A percentile compares a stretch with the other conserved stretches of the same genome.
Evolutionary conservation across 1,140 invertebrate species (phyloP).

Genomic region (Parapsyche elsis): DNA sequence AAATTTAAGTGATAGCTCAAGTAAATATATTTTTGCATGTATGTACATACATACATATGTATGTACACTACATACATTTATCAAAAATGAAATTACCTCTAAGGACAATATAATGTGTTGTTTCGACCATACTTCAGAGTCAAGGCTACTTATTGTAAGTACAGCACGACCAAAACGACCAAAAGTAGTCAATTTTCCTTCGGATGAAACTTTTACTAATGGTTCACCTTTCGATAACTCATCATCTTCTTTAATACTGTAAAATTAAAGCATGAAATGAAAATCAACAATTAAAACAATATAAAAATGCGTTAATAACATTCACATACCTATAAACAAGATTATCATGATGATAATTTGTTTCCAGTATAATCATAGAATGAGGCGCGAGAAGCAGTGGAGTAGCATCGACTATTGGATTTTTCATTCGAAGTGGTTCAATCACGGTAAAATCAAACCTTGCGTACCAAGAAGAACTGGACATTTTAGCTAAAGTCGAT

Average conservation of each 20-base stretch:
- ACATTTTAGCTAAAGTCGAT: not conserved
- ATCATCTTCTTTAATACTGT: constrained; percentile 42
- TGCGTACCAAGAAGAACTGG: constrained; percentile 37
- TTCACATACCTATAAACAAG: constrained; percentile 44
- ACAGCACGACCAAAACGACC: constrained; percentile 38
- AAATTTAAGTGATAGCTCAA: constrained; percentile 17
- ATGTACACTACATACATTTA: too few relatives aligned
- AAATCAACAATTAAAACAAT: not conserved
- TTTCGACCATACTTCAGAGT: constrained; percentile 22
- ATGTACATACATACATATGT: not conserved
- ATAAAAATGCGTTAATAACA: not conserved
- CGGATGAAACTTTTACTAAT: constrained; percentile 39
- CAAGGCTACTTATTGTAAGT: constrained; percentile 30
- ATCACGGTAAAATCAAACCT: constrained; percentile 39
- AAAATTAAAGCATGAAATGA: not conserved
- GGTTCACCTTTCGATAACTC: constrained; percentile 12
- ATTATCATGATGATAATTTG: constrained; percentile 38
- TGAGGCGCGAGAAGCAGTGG: constrained; percentile 45
- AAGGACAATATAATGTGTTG: constrained; percentile 38
- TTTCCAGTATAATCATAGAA: constrained; percentile 39
- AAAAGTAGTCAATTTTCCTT: constrained; percentile 46
- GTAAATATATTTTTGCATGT: too few relatives aligned
- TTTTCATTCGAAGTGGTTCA: constrained; percentile 39
- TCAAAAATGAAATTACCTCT: constrained; percentile 38
- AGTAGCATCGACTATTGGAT: constrained; percentile 9